Conservation (phyloP, 2,797 vertebrate genomes). For the Pteropus rufus region DNA sequence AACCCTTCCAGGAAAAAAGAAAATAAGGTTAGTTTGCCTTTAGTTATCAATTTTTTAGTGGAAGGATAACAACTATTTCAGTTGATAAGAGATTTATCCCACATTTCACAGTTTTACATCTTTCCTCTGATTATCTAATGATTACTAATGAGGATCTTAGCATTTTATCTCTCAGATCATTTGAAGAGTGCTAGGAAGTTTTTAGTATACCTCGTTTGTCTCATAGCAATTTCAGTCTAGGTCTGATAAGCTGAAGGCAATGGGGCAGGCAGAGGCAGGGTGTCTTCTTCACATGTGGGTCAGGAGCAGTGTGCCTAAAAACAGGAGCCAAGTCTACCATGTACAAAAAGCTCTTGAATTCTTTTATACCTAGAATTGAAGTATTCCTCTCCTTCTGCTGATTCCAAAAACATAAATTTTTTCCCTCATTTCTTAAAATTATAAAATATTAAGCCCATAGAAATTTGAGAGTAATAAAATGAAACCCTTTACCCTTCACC, state of each 20-base stretch:
- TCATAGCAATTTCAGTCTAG: background rate
- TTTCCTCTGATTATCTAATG: background rate
- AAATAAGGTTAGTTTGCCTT: background rate
- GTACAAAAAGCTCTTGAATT: background rate
- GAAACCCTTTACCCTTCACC: background rate
- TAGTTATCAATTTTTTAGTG: background rate
- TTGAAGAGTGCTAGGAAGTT: background rate
- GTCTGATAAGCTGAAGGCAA: background rate
- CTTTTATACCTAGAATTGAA: background rate
- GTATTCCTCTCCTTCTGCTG: background rate
- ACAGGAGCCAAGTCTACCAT: background rate
- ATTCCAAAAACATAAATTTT: background rate
- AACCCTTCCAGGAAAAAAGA: constrained; percentile 85
- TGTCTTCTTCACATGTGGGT: background rate
- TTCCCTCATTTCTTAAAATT: background rate
- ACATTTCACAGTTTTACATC: background rate
- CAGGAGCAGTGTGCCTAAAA: background rate
- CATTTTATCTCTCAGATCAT: accelerated
- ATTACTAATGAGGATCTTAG: background rate
- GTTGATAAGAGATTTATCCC: background rate
- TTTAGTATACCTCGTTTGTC: background rate
- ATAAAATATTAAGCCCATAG: background rate
- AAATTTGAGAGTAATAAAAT: background rate
- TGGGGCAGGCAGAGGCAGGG: background rate
- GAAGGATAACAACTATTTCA: background rate